Evolutionary conservation across 2,888 invertebrate genomes (phyloP).

Genomic region (Tolmerus cingulatus): DNA sequence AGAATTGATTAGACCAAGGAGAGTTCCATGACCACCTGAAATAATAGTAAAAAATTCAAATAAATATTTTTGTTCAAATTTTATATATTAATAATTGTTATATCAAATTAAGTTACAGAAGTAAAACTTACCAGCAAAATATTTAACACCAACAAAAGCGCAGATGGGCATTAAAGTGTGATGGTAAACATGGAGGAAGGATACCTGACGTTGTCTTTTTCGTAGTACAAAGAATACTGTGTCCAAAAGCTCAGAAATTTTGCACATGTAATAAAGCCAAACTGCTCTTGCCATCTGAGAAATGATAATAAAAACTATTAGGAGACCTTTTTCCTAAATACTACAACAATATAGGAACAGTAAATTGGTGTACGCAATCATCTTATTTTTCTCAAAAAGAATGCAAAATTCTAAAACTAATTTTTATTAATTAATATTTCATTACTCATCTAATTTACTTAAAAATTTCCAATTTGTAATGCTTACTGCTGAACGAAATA

Average conservation of each 20-base stretch:
- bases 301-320: not conserved
- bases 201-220: slow-evolving; percentile 81
- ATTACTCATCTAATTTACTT: too few species aligned
- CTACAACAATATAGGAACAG: too few species aligned
- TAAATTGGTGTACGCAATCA: too few species aligned
- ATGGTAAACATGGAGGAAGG: slow-evolving; percentile 87
- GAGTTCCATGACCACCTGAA: slow-evolving; percentile 85
- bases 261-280: slow-evolving; percentile 64
- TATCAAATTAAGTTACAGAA: not conserved
- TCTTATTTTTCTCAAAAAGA: too few species aligned
- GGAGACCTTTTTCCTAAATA: too few species aligned
- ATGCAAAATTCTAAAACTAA: too few species aligned
- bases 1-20: slow-evolving; percentile 86
- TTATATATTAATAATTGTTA: too few species aligned
- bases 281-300: slow-evolving; percentile 63
- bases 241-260: slow-evolving; percentile 62
- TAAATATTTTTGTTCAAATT: not conserved
- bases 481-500: not conserved
- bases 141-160: slow-evolving; percentile 75
- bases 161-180: slow-evolving; percentile 77
- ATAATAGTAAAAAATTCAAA: slow-evolving; percentile 50
- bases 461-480: too few species aligned
- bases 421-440: too few species aligned
- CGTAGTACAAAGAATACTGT: slow-evolving; percentile 82
- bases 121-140: slow-evolving; percentile 67